Conservation (phyloP, 2,797 vertebrate genomes). For the Rhadinocentrus ornatus region DNA sequence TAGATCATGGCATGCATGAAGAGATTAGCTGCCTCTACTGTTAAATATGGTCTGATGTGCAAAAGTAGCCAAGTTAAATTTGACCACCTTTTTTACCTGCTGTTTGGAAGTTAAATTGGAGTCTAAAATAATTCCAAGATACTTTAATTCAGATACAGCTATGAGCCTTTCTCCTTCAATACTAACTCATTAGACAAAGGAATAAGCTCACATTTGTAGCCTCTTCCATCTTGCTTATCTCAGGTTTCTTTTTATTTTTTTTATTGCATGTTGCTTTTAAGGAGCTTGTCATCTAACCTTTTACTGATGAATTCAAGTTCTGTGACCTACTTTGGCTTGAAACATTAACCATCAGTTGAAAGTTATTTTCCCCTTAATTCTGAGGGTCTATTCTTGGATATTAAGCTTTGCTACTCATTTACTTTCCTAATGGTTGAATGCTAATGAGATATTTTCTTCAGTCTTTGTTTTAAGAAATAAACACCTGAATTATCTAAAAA, state of each 20-base stretch:
- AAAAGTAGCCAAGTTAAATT: too few species aligned
- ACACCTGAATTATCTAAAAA: background rate
- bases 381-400: constrained; percentile 38
- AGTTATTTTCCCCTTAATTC: constrained; percentile 35
- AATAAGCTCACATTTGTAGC: constrained; percentile 38
- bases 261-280: constrained; percentile 41
- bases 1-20: too few species aligned
- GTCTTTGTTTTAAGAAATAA: background rate
- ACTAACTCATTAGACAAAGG: constrained; percentile 35
- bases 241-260: constrained; percentile 22
- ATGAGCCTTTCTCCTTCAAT: too few species aligned
- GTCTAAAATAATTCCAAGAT: too few species aligned
- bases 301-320: constrained; percentile 37
- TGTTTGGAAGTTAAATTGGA: too few species aligned
- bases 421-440: constrained; percentile 13
- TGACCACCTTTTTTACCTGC: too few species aligned
- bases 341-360: constrained; percentile 30
- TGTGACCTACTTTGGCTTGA: constrained; percentile 55
- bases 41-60: too few species aligned
- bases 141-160: too few species aligned
- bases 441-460: constrained; percentile 29
- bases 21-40: too few species aligned
- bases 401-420: constrained; percentile 23
- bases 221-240: constrained; percentile 47
- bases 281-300: constrained; percentile 30